Conservation (phyloP, 2,888 invertebrate genomes). For the Exocentrus adspersus region DNA sequence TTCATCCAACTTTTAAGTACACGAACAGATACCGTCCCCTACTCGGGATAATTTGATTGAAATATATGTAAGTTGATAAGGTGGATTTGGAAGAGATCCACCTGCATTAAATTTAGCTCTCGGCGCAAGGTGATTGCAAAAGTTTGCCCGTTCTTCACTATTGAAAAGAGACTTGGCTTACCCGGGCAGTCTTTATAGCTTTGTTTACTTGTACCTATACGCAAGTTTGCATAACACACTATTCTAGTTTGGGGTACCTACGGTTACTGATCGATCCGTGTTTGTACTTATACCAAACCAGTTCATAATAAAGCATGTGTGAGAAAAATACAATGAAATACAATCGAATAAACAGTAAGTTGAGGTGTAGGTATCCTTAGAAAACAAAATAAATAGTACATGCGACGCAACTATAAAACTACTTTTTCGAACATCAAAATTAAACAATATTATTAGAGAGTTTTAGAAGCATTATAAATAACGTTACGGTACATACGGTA, state of each 20-base stretch:
- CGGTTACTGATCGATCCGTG: slow-evolving; percentile 32
- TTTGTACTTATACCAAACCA: slow-evolving; percentile 35
- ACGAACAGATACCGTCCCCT: slow-evolving; percentile 18
- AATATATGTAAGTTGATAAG: slow-evolving; percentile 50
- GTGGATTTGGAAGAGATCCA: slow-evolving; percentile 49
- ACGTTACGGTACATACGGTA: no score
- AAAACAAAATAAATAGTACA: no score
- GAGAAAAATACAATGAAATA: no score
- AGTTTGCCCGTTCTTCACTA: slow-evolving; percentile 60
- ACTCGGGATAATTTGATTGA: slow-evolving; percentile 39
- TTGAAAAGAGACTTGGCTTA: slow-evolving; percentile 51
- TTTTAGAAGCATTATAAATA: no score
- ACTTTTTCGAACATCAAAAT: no score
- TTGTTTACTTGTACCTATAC: slow-evolving; percentile 60
- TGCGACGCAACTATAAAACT: no score
- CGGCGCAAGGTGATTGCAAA: slow-evolving; percentile 60
- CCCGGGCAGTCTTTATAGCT: slow-evolving; percentile 61
- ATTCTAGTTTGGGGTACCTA: slow-evolving; percentile 49
- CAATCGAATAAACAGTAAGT: no score
- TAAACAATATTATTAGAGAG: no score
- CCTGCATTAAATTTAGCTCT: slow-evolving; percentile 55
- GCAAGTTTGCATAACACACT: slow-evolving; percentile 57
- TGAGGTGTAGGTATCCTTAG: no score
- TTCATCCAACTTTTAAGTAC: slow-evolving; percentile 18
- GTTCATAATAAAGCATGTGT: slow-evolving; percentile 23